A percentile compares a stretch with the other conserved stretches of the same genome.
These are phyloP conservation scores for Spea bombifrons DNA, from an alignment of 2,113 vertebrate genomes.

Conservation along the genomic window DNA sequence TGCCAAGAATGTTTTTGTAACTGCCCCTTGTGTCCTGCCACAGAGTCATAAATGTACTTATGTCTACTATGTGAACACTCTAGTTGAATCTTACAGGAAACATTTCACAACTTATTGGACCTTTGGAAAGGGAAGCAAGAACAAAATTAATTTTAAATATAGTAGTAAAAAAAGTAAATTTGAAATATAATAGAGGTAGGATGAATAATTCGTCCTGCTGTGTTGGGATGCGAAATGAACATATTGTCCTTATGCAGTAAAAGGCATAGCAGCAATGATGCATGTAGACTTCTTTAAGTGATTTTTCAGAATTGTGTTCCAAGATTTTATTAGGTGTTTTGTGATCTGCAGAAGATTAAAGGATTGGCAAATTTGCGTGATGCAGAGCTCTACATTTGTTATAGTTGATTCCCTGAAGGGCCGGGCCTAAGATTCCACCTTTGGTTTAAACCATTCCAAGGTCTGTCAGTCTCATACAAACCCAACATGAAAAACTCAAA, in stretches of 20 bases:
- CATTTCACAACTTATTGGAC: background rate
- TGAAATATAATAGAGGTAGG: background rate
- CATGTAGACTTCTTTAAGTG: conserved; percentile 37
- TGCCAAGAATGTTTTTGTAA: no score
- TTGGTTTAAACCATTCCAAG: conserved; percentile 25
- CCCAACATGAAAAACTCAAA: conserved; percentile 20
- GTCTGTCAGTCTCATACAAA: conserved; percentile 24
- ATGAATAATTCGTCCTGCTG: background rate
- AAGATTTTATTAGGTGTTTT: conserved; percentile 44
- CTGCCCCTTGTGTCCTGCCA: no score
- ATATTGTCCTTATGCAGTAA: background rate
- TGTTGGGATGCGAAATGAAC: background rate
- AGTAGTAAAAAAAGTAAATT: background rate
- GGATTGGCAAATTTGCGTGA: conserved; percentile 39
- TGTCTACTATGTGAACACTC: background rate
- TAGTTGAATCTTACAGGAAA: background rate
- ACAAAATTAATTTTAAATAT: background rate
- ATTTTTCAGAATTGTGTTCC: conserved; percentile 34
- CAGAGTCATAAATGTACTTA: no score
- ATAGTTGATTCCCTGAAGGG: conserved; percentile 16
- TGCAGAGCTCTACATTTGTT: conserved; percentile 39
- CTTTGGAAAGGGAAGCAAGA: background rate
- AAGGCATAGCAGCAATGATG: conserved; percentile 17
- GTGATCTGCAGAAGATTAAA: conserved; percentile 48
- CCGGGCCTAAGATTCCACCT: conserved; percentile 43